A percentile compares a stretch with the other conserved stretches of the same genome.
These are phyloP conservation scores for Amorpha juglandis DNA, from an alignment of 2,888 invertebrate species.

Conservation along the genomic window DNA sequence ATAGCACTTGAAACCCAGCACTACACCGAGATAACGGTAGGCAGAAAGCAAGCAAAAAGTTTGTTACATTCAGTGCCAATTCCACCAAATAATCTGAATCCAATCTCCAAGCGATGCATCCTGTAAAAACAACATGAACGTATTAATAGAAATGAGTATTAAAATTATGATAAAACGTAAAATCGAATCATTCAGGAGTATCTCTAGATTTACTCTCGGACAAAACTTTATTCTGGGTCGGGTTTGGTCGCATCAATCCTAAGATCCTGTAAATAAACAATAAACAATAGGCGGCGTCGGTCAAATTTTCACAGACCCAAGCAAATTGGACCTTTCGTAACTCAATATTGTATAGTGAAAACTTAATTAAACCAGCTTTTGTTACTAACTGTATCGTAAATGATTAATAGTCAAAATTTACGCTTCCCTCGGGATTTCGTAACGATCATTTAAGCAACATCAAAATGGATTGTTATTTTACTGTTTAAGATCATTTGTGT, in stretches of 20 bases:
- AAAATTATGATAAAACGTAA: no score
- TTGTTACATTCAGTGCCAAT: no score
- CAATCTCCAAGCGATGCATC: no score
- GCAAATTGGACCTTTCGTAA: constrained; percentile 11
- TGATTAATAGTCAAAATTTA: constrained; percentile 10
- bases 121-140: no score
- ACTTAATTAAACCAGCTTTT: constrained; percentile 16
- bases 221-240: no score
- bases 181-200: no score
- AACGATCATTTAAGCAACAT: background rate
- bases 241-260: background rate
- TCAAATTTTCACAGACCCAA: constrained; percentile 1
- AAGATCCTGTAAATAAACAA: background rate
- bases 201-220: no score
- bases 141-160: no score
- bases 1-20: no score
- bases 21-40: no score
- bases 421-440: constrained; percentile 2
- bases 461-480: background rate
- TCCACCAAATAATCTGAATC: no score
- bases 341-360: constrained; percentile 11
- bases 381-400: background rate
- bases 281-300: background rate
- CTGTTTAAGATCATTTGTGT: background rate
- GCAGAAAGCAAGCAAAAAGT: no score